Evolutionary conservation across 2,888 invertebrate species (phyloP).

Genomic region (Schizotus pectinicornis): DNA sequence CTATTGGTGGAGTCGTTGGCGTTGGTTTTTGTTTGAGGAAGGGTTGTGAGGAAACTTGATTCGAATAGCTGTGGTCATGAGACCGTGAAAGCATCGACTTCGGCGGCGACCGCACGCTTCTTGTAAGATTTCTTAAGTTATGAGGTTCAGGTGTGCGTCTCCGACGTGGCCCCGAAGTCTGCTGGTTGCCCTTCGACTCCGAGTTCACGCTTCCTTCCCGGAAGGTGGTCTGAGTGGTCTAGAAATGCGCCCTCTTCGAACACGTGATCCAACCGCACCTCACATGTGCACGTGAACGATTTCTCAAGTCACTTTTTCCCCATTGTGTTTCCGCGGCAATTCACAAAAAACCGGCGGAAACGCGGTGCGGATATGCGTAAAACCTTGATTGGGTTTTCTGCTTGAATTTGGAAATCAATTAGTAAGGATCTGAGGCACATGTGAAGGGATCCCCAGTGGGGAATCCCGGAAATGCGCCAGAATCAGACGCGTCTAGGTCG

Average conservation of each 20-base stretch:
- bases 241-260: constrained; percentile 18
- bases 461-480: constrained; percentile 47
- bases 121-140: constrained; percentile 34
- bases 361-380: neutral
- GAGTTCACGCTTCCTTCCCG: constrained; percentile 44
- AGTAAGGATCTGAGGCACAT: constrained; percentile 24
- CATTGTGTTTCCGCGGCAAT: neutral
- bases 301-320: constrained; percentile 5
- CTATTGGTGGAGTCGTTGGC: too few relatives aligned
- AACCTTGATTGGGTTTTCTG: constrained; percentile 11
- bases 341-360: constrained; percentile 1
- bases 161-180: constrained; percentile 34
- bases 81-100: constrained; percentile 16
- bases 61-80: constrained; percentile 15
- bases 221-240: constrained; percentile 31
- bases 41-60: constrained; percentile 13
- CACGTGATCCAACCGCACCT: constrained; percentile 31
- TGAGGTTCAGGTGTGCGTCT: constrained; percentile 32
- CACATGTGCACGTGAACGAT: constrained; percentile 12
- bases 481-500: constrained; percentile 47
- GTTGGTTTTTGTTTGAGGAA: too few relatives aligned
- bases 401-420: constrained; percentile 20
- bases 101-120: constrained; percentile 26
- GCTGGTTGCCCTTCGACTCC: constrained; percentile 38
- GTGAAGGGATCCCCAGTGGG: constrained; percentile 32